phyloP scores from a whole-genome alignment of 2,888 invertebrate species.

The Cartodere bifasciata region DNA sequence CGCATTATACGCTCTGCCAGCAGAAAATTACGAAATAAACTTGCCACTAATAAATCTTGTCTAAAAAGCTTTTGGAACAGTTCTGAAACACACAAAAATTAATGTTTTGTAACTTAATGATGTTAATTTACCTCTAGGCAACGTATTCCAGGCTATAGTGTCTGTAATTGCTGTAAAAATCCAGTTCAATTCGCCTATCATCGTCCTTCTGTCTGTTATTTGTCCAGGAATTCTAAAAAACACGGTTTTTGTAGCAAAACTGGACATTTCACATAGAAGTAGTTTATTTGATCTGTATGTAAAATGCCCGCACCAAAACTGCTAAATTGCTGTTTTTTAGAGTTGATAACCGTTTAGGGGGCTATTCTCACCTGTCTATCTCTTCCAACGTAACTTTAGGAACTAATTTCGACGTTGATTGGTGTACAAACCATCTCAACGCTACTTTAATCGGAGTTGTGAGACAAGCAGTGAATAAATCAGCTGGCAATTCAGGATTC shows the following conservation, averaged over 20 bases:
- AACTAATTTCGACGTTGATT: slow-evolving; percentile 68
- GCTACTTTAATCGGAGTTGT: slow-evolving; percentile 98
- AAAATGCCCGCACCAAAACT: slow-evolving; percentile 2
- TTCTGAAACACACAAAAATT: slow-evolving; percentile 41
- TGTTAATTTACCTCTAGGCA: slow-evolving; percentile 57
- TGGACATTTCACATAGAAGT: too few relatives aligned
- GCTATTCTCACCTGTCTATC: slow-evolving; percentile 86
- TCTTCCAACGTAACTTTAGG: slow-evolving; percentile 72
- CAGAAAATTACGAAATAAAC: slow-evolving; percentile 92
- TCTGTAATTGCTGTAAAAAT: slow-evolving; percentile 99
- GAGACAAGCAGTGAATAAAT: slow-evolving; percentile 93
- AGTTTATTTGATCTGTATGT: too few relatives aligned
- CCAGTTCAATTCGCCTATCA: slow-evolving; percentile 99
- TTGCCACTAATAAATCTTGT: slow-evolving; percentile 96
- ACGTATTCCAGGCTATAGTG: slow-evolving; percentile 97
- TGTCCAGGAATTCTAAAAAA: slow-evolving; percentile 79
- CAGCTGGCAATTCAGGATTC: slow-evolving; percentile 95
- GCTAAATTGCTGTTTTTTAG: too few relatives aligned
- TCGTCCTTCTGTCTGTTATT: slow-evolving; percentile 85
- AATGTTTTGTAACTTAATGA: background rate
- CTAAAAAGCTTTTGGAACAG: slow-evolving; percentile 93
- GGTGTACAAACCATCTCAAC: slow-evolving; percentile 85
- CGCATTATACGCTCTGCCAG: slow-evolving; percentile 92
- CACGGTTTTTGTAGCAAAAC: too few relatives aligned
- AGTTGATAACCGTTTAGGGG: too few relatives aligned